Evolutionary conservation across 2,113 vertebrate species (phyloP).

Genomic region (Sapayoa aenigma): DNA sequence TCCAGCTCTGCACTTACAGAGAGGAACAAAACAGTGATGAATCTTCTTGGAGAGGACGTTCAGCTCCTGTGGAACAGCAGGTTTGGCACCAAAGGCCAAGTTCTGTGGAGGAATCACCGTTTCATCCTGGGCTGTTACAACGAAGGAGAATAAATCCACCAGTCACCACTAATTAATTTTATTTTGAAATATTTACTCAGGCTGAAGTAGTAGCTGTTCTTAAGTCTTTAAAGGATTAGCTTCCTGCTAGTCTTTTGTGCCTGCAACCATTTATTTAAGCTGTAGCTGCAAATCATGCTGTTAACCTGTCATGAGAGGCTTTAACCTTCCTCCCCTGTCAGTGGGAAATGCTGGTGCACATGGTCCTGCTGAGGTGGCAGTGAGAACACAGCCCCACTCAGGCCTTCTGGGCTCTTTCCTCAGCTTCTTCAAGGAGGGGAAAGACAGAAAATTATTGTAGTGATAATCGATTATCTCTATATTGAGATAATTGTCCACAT

Average conservation of each 20-base stretch:
- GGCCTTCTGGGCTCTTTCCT: background rate
- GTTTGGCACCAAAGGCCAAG: background rate
- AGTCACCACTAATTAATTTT: slow-evolving; percentile 25
- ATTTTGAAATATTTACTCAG: slow-evolving; percentile 47
- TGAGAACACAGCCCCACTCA: background rate
- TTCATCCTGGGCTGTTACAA: background rate
- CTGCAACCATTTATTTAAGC: slow-evolving; percentile 17
- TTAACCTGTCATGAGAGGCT: slow-evolving; percentile 9
- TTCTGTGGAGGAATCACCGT: background rate
- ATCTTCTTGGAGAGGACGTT: background rate
- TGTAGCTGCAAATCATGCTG: slow-evolving; percentile 33
- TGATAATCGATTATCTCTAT: too few species aligned
- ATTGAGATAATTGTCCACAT: background rate
- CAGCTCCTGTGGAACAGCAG: background rate
- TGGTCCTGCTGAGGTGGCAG: background rate
- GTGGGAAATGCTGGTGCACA: background rate
- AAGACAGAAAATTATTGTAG: background rate
- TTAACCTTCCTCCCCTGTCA: background rate
- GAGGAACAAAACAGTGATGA: background rate
- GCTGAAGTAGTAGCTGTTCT: slow-evolving; percentile 19
- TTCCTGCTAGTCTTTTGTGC: background rate
- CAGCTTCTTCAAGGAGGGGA: background rate
- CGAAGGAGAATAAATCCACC: background rate
- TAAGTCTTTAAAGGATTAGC: slow-evolving; percentile 41
- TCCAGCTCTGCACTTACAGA: background rate